phyloP scores from a whole-genome alignment of 2,113 vertebrate genomes.

The Eublepharis macularius region DNA sequence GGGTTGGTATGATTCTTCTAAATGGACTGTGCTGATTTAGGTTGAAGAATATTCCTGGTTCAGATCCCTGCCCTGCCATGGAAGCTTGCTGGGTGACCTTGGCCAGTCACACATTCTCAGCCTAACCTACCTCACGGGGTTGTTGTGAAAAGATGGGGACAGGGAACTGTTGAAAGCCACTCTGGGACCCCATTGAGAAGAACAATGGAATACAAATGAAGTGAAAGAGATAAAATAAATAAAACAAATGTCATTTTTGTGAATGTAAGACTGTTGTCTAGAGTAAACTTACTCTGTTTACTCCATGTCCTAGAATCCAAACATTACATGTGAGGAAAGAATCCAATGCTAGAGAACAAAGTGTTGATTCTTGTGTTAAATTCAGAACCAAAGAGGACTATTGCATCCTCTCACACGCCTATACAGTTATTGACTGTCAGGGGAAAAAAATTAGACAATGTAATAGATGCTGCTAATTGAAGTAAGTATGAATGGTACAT shows the following conservation, averaged over 20 bases:
- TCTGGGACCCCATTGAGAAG: no score
- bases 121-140: no score
- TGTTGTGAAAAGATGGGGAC: no score
- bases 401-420: slow-evolving; percentile 46
- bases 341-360: slow-evolving; percentile 38
- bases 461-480: slow-evolving; percentile 78
- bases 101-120: no score
- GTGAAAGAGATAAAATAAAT: no score
- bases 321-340: slow-evolving; percentile 15
- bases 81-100: no score
- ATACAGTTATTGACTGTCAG: slow-evolving; percentile 58
- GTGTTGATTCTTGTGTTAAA: slow-evolving; percentile 23
- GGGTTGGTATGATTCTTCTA: not conserved
- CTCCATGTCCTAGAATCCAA: slow-evolving; percentile 8
- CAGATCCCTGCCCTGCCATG: no score
- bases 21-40: not conserved
- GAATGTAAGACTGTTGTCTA: slow-evolving; percentile 10
- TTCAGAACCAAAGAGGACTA: slow-evolving; percentile 5
- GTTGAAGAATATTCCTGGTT: not conserved
- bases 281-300: no score
- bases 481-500: slow-evolving; percentile 72
- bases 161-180: no score
- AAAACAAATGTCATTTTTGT: not conserved
- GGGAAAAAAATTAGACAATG: slow-evolving; percentile 49
- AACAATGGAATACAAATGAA: no score